Base-by-base conservation (phyloP, 1,140 invertebrate genomes). In the Pararge aegeria region DNA sequence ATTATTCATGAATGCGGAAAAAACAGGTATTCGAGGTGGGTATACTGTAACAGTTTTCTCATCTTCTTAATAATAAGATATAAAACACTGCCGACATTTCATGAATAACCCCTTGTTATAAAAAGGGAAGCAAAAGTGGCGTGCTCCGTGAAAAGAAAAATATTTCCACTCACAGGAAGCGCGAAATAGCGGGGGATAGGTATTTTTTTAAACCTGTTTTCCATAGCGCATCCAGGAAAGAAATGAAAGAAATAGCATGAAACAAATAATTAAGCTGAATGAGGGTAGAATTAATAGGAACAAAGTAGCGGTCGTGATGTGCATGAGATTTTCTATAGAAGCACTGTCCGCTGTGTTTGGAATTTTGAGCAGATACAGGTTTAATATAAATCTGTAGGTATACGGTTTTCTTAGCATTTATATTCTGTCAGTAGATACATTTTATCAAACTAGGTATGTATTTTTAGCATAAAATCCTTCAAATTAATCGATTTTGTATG, bases 241-340 rank as follows among this genome's bases (percentile, higher is more conserved):
- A 70, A 63, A 66, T 72, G 67, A 69, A 74, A 73, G 59, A 51
- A 64, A 50, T 73, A 66, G 34, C 56, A 29, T 12, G 50, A 61
- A 40, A n/a, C n/a, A n/a, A n/a, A 64, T 67, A 56, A 69, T 69
- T 69, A 72, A 57, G 58, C 38, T 68, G 60, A 65, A 66, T 42
- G 27, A 20, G 44, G 34, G 30, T 50, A 40, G 50, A 54, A 56
- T 38, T 53, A 57, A 53, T 40, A 50, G 16, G 9, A 24, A 46
- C 42, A 20, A 15, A 40, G 38, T 40, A 18, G 15, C 38, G 1
- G 15, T 18, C 3, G 13, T n/a, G 9, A n/a, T 37, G 30, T 9
- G 30, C 12, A 15, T 40, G 16, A 1, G 38, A 40, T 40, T 40
- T 40, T 40, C 13, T 40, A 40, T 16, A 40, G 2, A 13, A 12